Conservation (phyloP, 2,797 vertebrate species). For the Ambastaia sidthimunki region DNA sequence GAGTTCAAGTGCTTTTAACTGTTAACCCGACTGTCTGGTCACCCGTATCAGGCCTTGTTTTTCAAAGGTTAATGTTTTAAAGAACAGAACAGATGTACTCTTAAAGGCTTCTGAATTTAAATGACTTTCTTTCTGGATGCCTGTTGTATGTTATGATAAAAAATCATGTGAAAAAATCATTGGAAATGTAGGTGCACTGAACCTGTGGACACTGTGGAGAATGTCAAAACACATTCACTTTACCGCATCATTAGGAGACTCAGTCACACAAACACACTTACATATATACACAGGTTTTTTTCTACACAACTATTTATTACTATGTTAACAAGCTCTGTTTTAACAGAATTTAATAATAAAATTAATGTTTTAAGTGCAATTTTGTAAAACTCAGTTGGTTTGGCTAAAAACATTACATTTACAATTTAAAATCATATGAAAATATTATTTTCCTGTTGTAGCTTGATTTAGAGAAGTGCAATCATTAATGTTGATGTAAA, state of each 20-base stretch:
- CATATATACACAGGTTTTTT: background rate
- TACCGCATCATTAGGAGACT: background rate
- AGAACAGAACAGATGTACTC: background rate
- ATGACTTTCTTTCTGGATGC: background rate
- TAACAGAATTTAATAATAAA: conserved; percentile 33
- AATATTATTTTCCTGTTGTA: conserved; percentile 50
- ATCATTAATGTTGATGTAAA: conserved; percentile 23
- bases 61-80: background rate
- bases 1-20: background rate
- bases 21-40: background rate
- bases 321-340: conserved; percentile 15
- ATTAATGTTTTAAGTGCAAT: conserved; percentile 50
- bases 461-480: conserved; percentile 9
- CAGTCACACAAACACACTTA: no score
- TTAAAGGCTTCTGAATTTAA: background rate
- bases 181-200: background rate
- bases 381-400: conserved; percentile 42
- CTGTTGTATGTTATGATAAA: background rate
- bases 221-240: background rate
- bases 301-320: conserved; percentile 47
- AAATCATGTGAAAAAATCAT: background rate
- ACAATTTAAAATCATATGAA: conserved; percentile 51
- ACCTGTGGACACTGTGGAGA: no score
- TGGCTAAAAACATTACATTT: conserved; percentile 48
- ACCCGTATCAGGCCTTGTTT: background rate